Base-by-base conservation (phyloP, 2,797 vertebrate genomes). In the Triplophysa yarkandensis region DNA sequence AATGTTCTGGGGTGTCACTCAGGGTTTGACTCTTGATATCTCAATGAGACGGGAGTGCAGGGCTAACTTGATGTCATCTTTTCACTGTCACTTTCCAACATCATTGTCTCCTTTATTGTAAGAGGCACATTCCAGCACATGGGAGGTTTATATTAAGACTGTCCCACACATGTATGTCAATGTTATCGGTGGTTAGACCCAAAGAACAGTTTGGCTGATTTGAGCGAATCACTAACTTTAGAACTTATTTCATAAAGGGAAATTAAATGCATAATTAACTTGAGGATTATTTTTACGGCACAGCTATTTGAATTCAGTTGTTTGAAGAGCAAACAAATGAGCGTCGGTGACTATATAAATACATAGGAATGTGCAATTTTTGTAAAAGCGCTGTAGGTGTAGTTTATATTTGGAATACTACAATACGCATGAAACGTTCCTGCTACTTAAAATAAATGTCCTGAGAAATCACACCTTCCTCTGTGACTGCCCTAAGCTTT, bases 1-100 rank as follows among this genome's bases (percentile, higher is more conserved):
- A 74, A 82, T 83, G 78, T 85, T 58, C 83, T 68, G 36, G 62
- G 34, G 21, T 83, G 83, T 76, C 83, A 80, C 50, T 83, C 80
- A 84, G 46, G 27, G 21, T 57, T 60, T 54, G 46, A 23, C 61
- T 80, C 39, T 23, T 79, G 77, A 74, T 74, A 46, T 71, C 74
- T 82, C 61, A 58, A 66, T 69, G 39, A 50, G 70, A 77, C 69
- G 39, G 69, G 63, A 68, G 7, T 57, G 64, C 72, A 62, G 28
- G 17, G 55, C 68, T 61, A 50, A n/a, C 58, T 25, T 48, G 36
- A 21, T 39, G 50, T 55, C 54, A 46, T 55, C 60, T 23, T 48
- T 65, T 63, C 23, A 48, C 54, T 78, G 71, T 78, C 64, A 30
- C 63, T 21, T 32, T 60, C 55, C 61, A 19, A 17, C 32, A 54